Evolutionary conservation across 2,888 invertebrate genomes (phyloP).

Genomic region (Polydrusus cervinus): DNA sequence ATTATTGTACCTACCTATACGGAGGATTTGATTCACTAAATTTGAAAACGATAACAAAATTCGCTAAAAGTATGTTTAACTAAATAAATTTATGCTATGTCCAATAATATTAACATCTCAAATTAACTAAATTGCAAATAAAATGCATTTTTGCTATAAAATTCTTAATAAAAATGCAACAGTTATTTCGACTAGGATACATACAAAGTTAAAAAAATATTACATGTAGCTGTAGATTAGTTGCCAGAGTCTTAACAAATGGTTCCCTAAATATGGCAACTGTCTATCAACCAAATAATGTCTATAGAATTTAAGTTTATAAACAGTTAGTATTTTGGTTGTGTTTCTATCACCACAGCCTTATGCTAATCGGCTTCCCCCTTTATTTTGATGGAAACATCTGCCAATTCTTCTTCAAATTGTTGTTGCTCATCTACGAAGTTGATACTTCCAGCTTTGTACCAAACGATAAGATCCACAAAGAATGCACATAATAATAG

Average conservation of each 20-base stretch:
- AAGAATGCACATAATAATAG: constrained; percentile 91
- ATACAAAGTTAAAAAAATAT: constrained; percentile 35
- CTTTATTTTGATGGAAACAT: constrained; percentile 69
- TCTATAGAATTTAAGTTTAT: constrained; percentile 25
- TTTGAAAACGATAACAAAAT: constrained; percentile 39
- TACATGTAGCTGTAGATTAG: constrained; percentile 30
- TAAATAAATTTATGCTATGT: constrained; percentile 42
- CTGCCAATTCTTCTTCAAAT: constrained; percentile 71
- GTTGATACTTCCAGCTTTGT: constrained; percentile 87
- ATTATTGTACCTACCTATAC: background rate
- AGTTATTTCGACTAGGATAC: constrained; percentile 47
- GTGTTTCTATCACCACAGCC: constrained; percentile 57
- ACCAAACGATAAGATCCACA: constrained; percentile 92
- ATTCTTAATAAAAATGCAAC: constrained; percentile 47
- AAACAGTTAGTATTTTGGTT: constrained; percentile 56
- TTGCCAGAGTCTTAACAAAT: constrained; percentile 31
- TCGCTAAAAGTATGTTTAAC: constrained; percentile 39
- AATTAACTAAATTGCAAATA: constrained; percentile 39
- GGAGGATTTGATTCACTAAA: constrained; percentile 30
- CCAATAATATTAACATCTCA: constrained; percentile 48
- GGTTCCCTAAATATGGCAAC: constrained; percentile 20
- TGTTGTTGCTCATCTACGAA: constrained; percentile 76
- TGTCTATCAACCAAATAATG: constrained; percentile 21
- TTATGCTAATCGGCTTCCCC: constrained; percentile 63
- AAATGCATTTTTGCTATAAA: constrained; percentile 43